Conservation (phyloP, 2,113 vertebrate species). For the Dunckerocampus dactyliophorus region DNA sequence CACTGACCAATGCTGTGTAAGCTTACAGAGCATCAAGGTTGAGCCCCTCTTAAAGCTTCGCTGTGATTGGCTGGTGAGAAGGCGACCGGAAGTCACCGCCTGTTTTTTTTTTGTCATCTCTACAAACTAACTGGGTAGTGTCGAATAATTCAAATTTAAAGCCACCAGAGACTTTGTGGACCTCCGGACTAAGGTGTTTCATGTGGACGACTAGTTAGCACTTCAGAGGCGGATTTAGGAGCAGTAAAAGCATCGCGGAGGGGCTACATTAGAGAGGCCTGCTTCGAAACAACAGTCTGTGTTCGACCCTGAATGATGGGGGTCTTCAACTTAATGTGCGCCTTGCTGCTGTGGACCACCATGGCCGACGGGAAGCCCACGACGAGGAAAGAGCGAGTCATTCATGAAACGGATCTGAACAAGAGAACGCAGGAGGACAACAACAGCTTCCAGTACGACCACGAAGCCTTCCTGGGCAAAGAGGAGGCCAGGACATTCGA, state of each 20-base stretch:
- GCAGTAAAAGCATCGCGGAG: not conserved
- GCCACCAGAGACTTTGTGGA: not conserved
- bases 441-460: slow-evolving; percentile 88
- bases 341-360: slow-evolving; percentile 56
- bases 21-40: not conserved
- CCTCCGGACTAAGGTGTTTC: not conserved
- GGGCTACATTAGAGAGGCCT: slow-evolving; percentile 7
- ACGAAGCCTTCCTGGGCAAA: slow-evolving; percentile 94
- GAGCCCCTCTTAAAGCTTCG: slow-evolving; percentile 11
- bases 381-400: slow-evolving; percentile 81
- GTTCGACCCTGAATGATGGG: slow-evolving; percentile 61
- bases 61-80: slow-evolving; percentile 62
- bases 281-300: slow-evolving; percentile 11
- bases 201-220: not conserved
- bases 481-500: slow-evolving; percentile 94
- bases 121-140: slow-evolving; percentile 26
- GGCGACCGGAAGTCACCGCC: slow-evolving; percentile 37
- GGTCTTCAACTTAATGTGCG: slow-evolving; percentile 43
- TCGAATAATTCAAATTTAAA: slow-evolving; percentile 24
- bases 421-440: slow-evolving; percentile 78
- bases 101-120: slow-evolving; percentile 46
- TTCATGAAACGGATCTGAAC: slow-evolving; percentile 74
- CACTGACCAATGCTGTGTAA: slow-evolving; percentile 57
- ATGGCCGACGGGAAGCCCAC: slow-evolving; percentile 79
- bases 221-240: not conserved